phyloP scores from a whole-genome alignment of 2,113 vertebrate genomes.

The Clarias gariepinus region DNA sequence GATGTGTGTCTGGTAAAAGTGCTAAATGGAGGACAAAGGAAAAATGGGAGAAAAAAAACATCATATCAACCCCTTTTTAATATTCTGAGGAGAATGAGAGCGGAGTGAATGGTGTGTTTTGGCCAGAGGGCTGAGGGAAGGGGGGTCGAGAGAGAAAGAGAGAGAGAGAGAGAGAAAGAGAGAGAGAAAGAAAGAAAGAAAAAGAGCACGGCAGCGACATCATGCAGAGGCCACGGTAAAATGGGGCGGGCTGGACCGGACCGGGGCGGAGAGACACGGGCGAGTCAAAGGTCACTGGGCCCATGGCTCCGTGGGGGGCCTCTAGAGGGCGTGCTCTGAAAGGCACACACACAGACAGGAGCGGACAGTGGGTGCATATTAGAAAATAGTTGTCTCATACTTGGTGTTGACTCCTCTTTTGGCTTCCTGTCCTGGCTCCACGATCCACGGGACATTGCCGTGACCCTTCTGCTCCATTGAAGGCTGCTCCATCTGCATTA shows the following conservation, averaged over 20 bases:
- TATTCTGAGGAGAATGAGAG: slow-evolving; percentile 40
- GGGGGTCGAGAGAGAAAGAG: slow-evolving; percentile 65
- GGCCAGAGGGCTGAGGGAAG: slow-evolving; percentile 58
- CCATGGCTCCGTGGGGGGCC: slow-evolving; percentile 76
- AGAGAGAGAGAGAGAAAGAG: slow-evolving; percentile 60
- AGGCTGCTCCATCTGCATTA: slow-evolving; percentile 89
- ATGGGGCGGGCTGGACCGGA: slow-evolving; percentile 74
- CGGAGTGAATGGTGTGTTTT: slow-evolving; percentile 25
- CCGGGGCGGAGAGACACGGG: slow-evolving; percentile 67
- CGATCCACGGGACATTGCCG: slow-evolving; percentile 97
- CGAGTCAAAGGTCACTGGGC: slow-evolving; percentile 81
- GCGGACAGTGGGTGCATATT: slow-evolving; percentile 86
- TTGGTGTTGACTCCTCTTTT: slow-evolving; percentile 99
- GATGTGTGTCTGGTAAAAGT: slow-evolving; percentile 61
- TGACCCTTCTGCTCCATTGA: slow-evolving; percentile 96
- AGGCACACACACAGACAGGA: slow-evolving; percentile 92
- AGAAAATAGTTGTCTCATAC: slow-evolving; percentile 99
- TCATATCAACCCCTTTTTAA: slow-evolving; percentile 24
- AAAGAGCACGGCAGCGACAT: slow-evolving; percentile 79
- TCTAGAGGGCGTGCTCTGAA: slow-evolving; percentile 87
- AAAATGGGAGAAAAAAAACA: slow-evolving; percentile 25
- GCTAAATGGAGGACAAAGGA: slow-evolving; percentile 61
- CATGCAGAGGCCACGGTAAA: slow-evolving; percentile 79
- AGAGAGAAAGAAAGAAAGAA: slow-evolving; percentile 64
- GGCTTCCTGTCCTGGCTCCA: slow-evolving; percentile 98